These are phyloP conservation scores for Pelosia muscerda DNA, from an alignment of 2,888 invertebrate species.

Conservation along the genomic window DNA sequence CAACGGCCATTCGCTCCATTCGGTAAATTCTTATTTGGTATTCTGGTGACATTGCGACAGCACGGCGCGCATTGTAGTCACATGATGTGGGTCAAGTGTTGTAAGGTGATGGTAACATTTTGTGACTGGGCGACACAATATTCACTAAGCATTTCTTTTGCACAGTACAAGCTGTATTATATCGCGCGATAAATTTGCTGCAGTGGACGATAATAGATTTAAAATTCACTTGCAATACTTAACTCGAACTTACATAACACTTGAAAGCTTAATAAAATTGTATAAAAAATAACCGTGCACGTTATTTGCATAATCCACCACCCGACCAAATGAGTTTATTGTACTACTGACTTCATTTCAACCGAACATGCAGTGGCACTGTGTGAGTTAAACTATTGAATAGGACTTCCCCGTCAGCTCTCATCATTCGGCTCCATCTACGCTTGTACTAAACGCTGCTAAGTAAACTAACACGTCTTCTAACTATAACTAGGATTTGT, in stretches of 20 bases:
- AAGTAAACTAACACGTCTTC: not conserved
- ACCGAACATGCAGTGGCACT: not conserved
- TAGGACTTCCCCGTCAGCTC: not conserved
- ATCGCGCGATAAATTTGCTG: not conserved
- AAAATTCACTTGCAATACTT: too few relatives aligned
- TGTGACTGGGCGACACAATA: not conserved
- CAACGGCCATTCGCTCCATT: not conserved
- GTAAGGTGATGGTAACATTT: not conserved
- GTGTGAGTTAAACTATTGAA: conserved; percentile 1
- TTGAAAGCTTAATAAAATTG: too few relatives aligned
- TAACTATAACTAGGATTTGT: not conserved
- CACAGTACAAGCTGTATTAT: not conserved
- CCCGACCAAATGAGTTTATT: not conserved
- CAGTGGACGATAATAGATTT: not conserved
- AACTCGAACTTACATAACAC: too few relatives aligned
- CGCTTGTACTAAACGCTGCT: not conserved
- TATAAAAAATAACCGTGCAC: not conserved
- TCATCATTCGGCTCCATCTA: not conserved
- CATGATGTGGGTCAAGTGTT: not conserved
- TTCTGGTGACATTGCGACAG: not conserved
- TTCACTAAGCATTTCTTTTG: not conserved
- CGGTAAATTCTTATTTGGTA: not conserved
- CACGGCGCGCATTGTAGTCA: not conserved
- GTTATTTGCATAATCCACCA: not conserved
- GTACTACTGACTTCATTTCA: not conserved